Evolutionary conservation across 1,140 invertebrate genomes (phyloP), one percentile per base, ranked within the genome.

Genomic region (Trissolcus basalis): DNA sequence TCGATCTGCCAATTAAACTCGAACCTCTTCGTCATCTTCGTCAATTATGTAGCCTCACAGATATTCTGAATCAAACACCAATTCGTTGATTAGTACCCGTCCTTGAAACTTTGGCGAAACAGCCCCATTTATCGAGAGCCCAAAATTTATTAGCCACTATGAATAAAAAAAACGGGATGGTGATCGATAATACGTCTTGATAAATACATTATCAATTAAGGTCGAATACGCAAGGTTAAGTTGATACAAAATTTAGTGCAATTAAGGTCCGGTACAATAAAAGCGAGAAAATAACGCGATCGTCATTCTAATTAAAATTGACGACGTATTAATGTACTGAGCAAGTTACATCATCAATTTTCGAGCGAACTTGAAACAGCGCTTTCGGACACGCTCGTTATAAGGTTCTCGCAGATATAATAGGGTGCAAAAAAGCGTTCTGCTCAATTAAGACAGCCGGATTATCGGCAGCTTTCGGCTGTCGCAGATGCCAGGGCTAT

Each of bases 1-100:
- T 95, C 93, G 75, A 96, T 95, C 83, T 95, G 95, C 98, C 98
- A 99, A 90, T 97, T 96, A 91, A 99, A 99, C 82, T 99, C 97
- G 90, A 97, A 98, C 86, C 94, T 95, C 89, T 99, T 99, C 77
- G 98, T 98, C 97, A 98, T 98, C 73, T 81, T 88, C 74, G 60
- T 72, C 56, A 12, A 48, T 65, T 55, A 59, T 36, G 14, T 51
- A 61, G 55, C 55, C 55, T 77, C 60, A 32, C 32, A 60, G 47
- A 63, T 72, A 76, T 67, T 77, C 74, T 76, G 55, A 60, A 70
- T 54, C 35, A 69, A 70, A 76, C 53, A 48, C n/a, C 41, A 74
- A 65, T 27, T 27, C 19, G 19, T 6, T 27, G 19, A 27, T 27
- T 27, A 27, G 19, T 27, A 27, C 19, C 19, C 19, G 2, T 27